Evolutionary conservation across 2,113 vertebrate species (phyloP).

Genomic region (Micronycteris hirsuta): DNA sequence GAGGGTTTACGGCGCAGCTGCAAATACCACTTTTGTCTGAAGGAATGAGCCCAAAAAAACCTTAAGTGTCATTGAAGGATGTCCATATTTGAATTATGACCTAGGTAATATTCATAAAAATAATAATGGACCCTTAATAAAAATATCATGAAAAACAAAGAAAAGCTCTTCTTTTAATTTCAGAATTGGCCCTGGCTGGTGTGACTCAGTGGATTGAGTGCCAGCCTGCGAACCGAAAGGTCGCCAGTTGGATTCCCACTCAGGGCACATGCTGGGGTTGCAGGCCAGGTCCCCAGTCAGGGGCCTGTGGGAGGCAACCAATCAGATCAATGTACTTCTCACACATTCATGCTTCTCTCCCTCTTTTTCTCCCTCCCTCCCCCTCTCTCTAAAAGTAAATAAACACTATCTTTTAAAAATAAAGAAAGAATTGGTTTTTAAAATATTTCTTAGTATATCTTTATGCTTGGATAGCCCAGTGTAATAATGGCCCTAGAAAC

Average conservation of each 20-base stretch:
- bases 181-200: not conserved
- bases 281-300: too few relatives aligned
- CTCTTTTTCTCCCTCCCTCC: too few relatives aligned
- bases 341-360: too few relatives aligned
- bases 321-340: too few relatives aligned
- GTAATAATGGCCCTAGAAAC: not conserved
- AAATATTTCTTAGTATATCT: not conserved
- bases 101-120: slow-evolving; percentile 11
- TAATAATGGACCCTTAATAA: not conserved
- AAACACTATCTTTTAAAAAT: too few relatives aligned
- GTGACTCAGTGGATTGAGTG: too few relatives aligned
- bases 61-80: not conserved
- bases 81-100: not conserved
- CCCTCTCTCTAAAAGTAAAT: too few relatives aligned
- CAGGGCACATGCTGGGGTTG: too few relatives aligned
- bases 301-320: too few relatives aligned
- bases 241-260: too few relatives aligned
- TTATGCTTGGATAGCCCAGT: not conserved
- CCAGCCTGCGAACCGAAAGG: too few relatives aligned
- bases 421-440: slow-evolving; percentile 17
- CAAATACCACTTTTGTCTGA: not conserved
- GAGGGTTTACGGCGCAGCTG: not conserved
- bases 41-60: not conserved
- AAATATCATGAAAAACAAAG: not conserved
- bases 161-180: not conserved